Base-by-base conservation (phyloP, 2,797 vertebrate genomes). In the Sebastes jordani region DNA sequence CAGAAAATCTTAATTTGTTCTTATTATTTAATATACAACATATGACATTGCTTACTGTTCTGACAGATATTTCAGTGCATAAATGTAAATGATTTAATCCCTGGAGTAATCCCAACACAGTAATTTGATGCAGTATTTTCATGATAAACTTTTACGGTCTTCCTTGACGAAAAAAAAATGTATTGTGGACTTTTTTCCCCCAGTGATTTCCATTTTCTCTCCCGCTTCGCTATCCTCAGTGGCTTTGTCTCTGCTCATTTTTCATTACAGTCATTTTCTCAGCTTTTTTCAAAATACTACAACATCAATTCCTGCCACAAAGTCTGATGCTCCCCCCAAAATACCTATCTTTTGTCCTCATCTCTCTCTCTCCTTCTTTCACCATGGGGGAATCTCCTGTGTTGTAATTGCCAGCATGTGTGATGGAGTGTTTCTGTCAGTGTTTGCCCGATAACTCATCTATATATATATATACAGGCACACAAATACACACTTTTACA, bases 351-450 rank as follows among this genome's bases (percentile, higher is more conserved):
- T 54, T 64, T 32, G 60, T 79, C 55, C 11, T 54, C 36, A 73
- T 77, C 62, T 66, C 22, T 46, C 7, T 18, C 52, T 65, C 61
- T 52, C 61, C 10, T 36, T 76, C 66, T 66, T 71, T 74, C 77
- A 27, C 56, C 42, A 11, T 20, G 14, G 69, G 61, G 68, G 42
- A 82, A 82, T 88, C 74, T 82, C 75, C 58, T 86, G 56, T 49
- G 25, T 69, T 78, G 56, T 82, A 82, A 83, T 79, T 63, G 61
- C 78, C 59, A 49, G 56, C 27, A 13, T 69, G 69, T 69, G 82
- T 89, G 91, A 92, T 88, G 81, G 83, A 93, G 79, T 72, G 73
- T 71, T 74, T 77, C 82, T 88, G 83, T 92, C 88, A 89, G 29
- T 49, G 56, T 81, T 68, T 55, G 52, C 67, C 85, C 77, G 74